Evolutionary conservation across 2,797 vertebrate genomes (phyloP), one percentile per base, ranked within the genome.

Genomic region (Stomatorhinus walkeri): DNA sequence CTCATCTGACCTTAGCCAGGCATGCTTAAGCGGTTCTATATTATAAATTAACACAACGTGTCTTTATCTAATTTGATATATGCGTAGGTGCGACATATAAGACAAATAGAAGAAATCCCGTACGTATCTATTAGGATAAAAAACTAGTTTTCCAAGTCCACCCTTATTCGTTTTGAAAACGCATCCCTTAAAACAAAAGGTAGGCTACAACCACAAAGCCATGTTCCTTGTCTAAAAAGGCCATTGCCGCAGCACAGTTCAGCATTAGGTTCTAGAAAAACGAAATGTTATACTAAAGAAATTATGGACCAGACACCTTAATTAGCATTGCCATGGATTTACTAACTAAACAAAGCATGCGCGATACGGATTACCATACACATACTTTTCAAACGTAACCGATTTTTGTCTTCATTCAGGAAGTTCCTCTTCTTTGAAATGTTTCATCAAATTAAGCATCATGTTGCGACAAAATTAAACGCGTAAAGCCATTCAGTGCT

Each of bases 351-450:
- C 22, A 49, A 87, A 88, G 9, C 76, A 89, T 89, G 56, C 87
- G 72, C 43, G 49, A 51, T 68, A 87, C 32, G 32, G n/a, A 88
- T 49, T 40, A 48, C 24, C 54, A 40, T 89, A 85, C 81, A 85
- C 52, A 86, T 68, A 89, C 88, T 87, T 87, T 76, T 64, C 88
- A 52, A 72, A 10, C 24, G 87, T 51, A 51, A 46, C 8, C 85
- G 46, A 85, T 89, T 46, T 89, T 51, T 87, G 48, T 88, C 87
- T 64, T 88, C 89, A 84, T 85, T 64, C 52, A 51, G 32, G 89
- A 68, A 43, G 56, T 59, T 90, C 87, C 61, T 90, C 87, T 86
- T 90, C 89, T 88, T 68, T 43, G 22, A 72, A 28, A 89, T 24
- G 72, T 72, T 87, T 87, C 14, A 84, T 40, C 43, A 51, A 61